Conservation (phyloP, 2,888 invertebrate genomes). For the Megaustenia siamemsis region DNA sequence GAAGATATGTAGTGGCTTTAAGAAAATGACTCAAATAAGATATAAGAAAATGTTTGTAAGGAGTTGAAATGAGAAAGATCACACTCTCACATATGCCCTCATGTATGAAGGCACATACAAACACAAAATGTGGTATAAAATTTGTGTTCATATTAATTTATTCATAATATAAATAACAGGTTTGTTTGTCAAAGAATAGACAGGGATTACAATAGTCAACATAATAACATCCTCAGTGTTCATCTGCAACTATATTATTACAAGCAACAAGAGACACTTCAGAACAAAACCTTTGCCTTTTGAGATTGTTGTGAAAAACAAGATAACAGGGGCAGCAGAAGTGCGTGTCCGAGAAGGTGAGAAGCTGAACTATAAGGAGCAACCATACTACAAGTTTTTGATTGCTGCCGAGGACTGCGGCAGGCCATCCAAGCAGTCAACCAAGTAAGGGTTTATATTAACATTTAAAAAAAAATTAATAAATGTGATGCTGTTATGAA, state of each 20-base stretch:
- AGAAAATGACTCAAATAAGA: no score
- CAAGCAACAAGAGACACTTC: slow-evolving; percentile 56
- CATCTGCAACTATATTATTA: slow-evolving; percentile 76
- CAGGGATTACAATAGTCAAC: no score
- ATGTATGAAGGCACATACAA: no score
- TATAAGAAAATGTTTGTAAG: no score
- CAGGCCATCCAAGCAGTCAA: slow-evolving; percentile 63
- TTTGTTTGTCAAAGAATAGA: no score
- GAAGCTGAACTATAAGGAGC: slow-evolving; percentile 93
- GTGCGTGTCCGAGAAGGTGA: slow-evolving; percentile 72
- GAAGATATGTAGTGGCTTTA: no score
- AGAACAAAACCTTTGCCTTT: slow-evolving; percentile 70
- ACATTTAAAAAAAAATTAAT: no score
- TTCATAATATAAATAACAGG: no score
- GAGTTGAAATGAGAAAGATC: no score
- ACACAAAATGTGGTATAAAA: not conserved
- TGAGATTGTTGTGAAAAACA: slow-evolving; percentile 69
- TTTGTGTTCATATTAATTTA: no score
- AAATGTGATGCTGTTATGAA: no score
- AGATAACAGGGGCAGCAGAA: slow-evolving; percentile 72
- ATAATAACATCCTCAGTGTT: slow-evolving; percentile 63
- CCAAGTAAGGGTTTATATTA: slow-evolving; percentile 43
- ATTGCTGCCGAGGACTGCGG: slow-evolving; percentile 94
- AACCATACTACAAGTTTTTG: slow-evolving; percentile 96
- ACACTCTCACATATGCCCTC: no score